Base-by-base conservation (phyloP, 1,140 invertebrate species). In the Lepidurus apus region DNA sequence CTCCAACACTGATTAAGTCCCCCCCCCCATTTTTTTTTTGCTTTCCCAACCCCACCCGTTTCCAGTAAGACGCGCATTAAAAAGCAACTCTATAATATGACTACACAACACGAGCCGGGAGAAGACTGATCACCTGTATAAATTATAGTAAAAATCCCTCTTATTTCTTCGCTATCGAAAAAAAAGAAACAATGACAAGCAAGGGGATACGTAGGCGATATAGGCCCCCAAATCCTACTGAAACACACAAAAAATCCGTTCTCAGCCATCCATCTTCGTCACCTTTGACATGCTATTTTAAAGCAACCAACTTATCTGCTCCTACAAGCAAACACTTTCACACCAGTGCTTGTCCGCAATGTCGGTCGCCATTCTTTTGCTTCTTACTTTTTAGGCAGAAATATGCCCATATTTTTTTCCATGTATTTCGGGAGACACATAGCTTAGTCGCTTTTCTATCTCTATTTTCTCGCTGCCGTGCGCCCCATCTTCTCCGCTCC, bases 301-400 rank as follows among this genome's bases (percentile, higher is more conserved):
- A 65, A 65, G 17, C 53, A 9, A 65, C 53, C 53, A 65, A 65
- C 17, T 21, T 65, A 65, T 65, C 53, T 17, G 53, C 53, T 21
- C 17, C 21, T 65, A 65, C 13, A 65, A 17, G 53, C 53, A 65
- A 65, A 65, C 53, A 65, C 53, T 65, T 65, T 65, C 53, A 65
- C 53, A 65, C 53, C 53, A 65, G 7, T 65, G 53, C 53, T n/a
- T 65, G 53, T 65, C 53, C 53, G 53, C 53, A 65, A 65, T 65
- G 53, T 65, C n/a, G 53, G 53, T 65, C 21, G 53, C 53, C 53
- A 65, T 65, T 65, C 17, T 65, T 65, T 65, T 7, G 53, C 53
- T 65, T 21, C 8, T 65, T 65, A 65, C 21, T 65, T 65, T 65
- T 21, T 11, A 21, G 17, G 53, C 53, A 65, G 53, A 65, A 13